Conservation (phyloP, 2,113 vertebrate genomes). For the Oryzias celebensis region DNA sequence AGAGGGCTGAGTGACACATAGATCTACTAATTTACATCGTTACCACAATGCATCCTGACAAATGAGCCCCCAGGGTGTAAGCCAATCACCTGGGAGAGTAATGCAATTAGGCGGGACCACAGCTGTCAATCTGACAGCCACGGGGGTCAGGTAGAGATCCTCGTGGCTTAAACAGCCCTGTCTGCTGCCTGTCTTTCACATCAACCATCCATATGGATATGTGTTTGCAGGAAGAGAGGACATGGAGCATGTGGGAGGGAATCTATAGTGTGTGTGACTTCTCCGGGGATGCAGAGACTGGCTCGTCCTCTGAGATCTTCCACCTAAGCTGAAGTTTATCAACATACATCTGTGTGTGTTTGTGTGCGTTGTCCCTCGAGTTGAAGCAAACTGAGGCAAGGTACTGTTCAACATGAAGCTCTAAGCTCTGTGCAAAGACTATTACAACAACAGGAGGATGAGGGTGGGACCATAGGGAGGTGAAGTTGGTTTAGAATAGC, state of each 20-base stretch:
- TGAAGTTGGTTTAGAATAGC: constrained; percentile 30
- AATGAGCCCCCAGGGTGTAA: constrained; percentile 77
- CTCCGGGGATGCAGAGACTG: constrained; percentile 53
- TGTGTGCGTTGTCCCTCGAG: constrained; percentile 43
- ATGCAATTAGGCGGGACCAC: constrained; percentile 81
- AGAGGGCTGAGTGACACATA: constrained; percentile 72
- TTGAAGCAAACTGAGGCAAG: constrained; percentile 34
- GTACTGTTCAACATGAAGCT: constrained; percentile 50
- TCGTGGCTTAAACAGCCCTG: constrained; percentile 66
- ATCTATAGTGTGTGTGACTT: constrained; percentile 13
- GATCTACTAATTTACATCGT: constrained; percentile 78
- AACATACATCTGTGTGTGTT: constrained; percentile 39
- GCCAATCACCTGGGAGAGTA: constrained; percentile 78
- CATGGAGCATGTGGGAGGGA: constrained; percentile 20
- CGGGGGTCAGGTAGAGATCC: constrained; percentile 62
- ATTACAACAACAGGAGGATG: constrained; percentile 31
- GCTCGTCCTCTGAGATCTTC: constrained; percentile 51
- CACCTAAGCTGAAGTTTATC: constrained; percentile 35
- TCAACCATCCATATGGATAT: constrained; percentile 8
- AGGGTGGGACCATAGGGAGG: constrained; percentile 18
- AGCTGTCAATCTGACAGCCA: constrained; percentile 77
- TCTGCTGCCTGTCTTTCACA: constrained; percentile 49
- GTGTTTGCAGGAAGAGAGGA: constrained; percentile 4
- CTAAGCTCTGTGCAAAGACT: constrained; percentile 25
- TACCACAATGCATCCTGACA: constrained; percentile 78